Base-by-base conservation (phyloP, 1,140 invertebrate genomes). In the Drosophila mayri region DNA sequence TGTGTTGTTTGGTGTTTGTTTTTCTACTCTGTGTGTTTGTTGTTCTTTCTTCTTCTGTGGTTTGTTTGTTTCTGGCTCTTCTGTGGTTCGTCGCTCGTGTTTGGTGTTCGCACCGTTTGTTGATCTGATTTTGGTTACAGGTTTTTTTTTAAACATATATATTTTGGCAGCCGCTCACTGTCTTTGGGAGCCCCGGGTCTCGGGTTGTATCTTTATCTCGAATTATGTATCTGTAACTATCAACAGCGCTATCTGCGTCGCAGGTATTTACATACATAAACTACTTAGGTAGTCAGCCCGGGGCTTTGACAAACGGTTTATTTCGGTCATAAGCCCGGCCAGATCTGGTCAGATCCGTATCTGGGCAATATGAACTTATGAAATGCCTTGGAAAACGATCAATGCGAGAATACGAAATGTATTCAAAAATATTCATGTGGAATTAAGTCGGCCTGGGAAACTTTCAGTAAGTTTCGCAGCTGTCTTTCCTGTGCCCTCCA, bases 81-180 rank as follows among this genome's bases (percentile, higher is more conserved):
- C 38, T 62, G 57, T 54, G 59, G 76, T 71, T 72, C 20, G 58
- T 58, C 76, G 75, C 75, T 76, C 75, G 75, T 77, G 75, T 77
- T 77, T 76, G 74, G 40, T 77, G 75, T 77, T 77, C 65, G 75
- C 75, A 78, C 76, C 76, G 77, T 79, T 79, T 73, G 49, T 79
- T 79, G 76, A 79, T 79, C 77, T 79, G 77, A 79, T 79, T 79
- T 79, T 28, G 44, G 76, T 73, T 79, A 79, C 75, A 72, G 68
- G 75, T 73, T 79, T 58, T 76, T 55, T 10, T 38, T 30, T 30
- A 50, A 28, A 28, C 16, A 46, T 16, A 18, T 50, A 32, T 60
- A 55, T 62, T 76, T 78, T 79, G 76, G 64, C 74, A 76, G 67
- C 68, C 47, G 62, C 58, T 58, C 25, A 38, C 20, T 66, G 66